Evolutionary conservation across 2,888 invertebrate genomes (phyloP).

Genomic region (Diarsia rubi): DNA sequence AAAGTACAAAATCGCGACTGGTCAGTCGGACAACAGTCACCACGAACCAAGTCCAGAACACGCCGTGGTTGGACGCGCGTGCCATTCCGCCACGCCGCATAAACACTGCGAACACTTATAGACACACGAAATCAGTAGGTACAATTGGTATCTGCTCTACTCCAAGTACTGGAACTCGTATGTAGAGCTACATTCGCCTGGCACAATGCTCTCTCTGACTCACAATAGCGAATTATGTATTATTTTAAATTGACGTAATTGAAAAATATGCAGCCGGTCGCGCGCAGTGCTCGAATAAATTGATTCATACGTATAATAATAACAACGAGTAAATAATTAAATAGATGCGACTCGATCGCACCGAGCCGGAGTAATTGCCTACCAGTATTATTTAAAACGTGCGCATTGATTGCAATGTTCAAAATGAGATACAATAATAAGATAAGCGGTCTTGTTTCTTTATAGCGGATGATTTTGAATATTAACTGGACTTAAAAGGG

Average conservation of each 20-base stretch:
- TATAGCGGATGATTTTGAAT: constrained; percentile 8
- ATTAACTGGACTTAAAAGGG: not conserved
- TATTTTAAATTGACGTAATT: constrained; percentile 91
- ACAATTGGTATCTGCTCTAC: constrained; percentile 64
- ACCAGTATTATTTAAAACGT: constrained; percentile 57
- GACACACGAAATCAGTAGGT: constrained; percentile 70
- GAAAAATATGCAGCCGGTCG: constrained; percentile 90
- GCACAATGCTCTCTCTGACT: constrained; percentile 89
- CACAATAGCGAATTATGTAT: constrained; percentile 91
- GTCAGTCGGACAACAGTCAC: not conserved
- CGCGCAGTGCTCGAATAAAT: constrained; percentile 86
- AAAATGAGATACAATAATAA: constrained; percentile 44
- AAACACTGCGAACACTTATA: constrained; percentile 44
- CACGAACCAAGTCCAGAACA: not conserved
- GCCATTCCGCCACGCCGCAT: constrained; percentile 28
- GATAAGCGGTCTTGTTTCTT: constrained; percentile 19
- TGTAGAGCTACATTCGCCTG: constrained; percentile 68
- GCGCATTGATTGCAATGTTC: constrained; percentile 56
- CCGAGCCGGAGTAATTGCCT: constrained; percentile 54
- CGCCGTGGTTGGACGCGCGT: constrained; percentile 24
- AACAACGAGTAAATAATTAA: constrained; percentile 76
- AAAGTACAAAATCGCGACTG: not conserved
- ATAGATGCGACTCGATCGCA: constrained; percentile 61
- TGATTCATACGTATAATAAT: constrained; percentile 88
- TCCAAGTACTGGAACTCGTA: constrained; percentile 68